Evolutionary conservation across 1,140 invertebrate species (phyloP).

Genomic region (Tetragnatha versicolor): DNA sequence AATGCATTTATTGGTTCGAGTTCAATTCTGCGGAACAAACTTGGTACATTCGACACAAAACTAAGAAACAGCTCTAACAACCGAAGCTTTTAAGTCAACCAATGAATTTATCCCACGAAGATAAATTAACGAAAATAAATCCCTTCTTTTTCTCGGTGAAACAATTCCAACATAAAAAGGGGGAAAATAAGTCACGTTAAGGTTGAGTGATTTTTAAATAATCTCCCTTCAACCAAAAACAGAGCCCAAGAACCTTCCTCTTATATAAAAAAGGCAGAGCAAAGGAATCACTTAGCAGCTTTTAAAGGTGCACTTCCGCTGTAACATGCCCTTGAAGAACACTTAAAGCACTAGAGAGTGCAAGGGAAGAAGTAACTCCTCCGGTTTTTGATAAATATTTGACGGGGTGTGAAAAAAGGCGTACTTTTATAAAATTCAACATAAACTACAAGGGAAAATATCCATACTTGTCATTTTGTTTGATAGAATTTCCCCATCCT

Average conservation of each 20-base stretch:
- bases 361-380: background rate
- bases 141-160: background rate
- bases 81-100: too few relatives aligned
- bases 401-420: constrained; percentile 21
- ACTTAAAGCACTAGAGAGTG: background rate
- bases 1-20: too few relatives aligned
- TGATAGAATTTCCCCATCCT: background rate
- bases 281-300: constrained; percentile 39
- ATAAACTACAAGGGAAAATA: constrained; percentile 3
- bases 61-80: too few relatives aligned
- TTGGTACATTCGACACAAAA: too few relatives aligned
- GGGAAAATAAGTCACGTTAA: background rate
- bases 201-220: constrained; percentile 26
- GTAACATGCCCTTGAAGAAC: constrained; percentile 6
- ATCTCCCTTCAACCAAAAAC: constrained; percentile 18
- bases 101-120: too few relatives aligned
- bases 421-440: background rate
- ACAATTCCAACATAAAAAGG: background rate
- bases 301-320: constrained; percentile 12
- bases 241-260: constrained; percentile 7
- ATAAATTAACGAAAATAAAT: constrained; percentile 32
- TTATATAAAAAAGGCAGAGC: background rate
- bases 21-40: too few relatives aligned
- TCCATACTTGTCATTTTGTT: constrained; percentile 7
- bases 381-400: constrained; percentile 36